Evolutionary conservation across 2,113 vertebrate species (phyloP), one percentile per base, ranked within the genome.

Genomic region (Phylloscopus whistleri): DNA sequence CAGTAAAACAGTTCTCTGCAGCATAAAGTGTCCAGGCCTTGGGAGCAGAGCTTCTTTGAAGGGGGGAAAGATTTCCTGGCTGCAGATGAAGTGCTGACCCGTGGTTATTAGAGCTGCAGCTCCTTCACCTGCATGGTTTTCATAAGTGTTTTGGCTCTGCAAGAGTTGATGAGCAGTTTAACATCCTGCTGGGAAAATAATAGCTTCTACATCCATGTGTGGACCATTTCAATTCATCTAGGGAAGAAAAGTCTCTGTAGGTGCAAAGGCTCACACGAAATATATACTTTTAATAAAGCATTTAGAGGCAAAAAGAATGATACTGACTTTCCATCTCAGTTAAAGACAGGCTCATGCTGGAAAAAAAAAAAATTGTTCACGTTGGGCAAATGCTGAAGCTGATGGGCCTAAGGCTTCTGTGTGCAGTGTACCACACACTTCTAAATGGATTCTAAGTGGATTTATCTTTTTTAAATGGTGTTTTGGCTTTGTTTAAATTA

Each of bases 181-280:
- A 84, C 68, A 75, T 58, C 95, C 77, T 91, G 82, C 92, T 94
- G 94, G 69, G 94, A 92, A 96, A 95, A 93, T 95, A 94, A 91
- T 30, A 88, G 75, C 44, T 69, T 94, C 85, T 49, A 68, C 48
- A 77, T 33, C 94, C 64, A 69, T 4, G 68, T 81, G 70, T 62
- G 48, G 84, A 91, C 84, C 59, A 39, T 43, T 88, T 75, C 60
- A 90, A 95, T 91, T 90, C 90, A 56, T 80, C 64, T 44, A 43
- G 62, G 46, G 44, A 89, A 83, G 68, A 67, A 73, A 94, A 72
- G 16, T 6, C 44, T 94, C 82, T 30, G 43, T 20, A 75, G 63
- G 79, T 91, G 31, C 68, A 95, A 85, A 88, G 67, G 81, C 70
- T 94, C 39, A 67, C 39, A 39, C 0, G 2, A 88, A 81, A 94